Base-by-base conservation (phyloP, 2,113 vertebrate genomes). In the Casuarius casuarius region DNA sequence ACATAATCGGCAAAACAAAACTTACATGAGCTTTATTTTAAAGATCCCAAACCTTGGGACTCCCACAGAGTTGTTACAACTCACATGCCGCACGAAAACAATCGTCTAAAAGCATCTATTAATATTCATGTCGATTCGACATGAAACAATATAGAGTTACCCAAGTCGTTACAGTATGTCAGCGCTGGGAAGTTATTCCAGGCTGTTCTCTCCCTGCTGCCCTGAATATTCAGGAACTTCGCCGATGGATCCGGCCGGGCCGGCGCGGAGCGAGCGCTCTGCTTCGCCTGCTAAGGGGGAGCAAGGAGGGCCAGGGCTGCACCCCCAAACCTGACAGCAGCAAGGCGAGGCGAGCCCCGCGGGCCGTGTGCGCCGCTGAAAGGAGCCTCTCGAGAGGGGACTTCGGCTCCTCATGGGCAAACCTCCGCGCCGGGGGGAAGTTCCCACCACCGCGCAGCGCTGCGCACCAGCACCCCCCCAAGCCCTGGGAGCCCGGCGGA, bases 161-260 rank as follows among this genome's bases (percentile, higher is more conserved):
- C 76, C 48, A 29, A 87, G 90, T 83, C 77, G 89, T 92, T 95
- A 86, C 79, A 84, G 49, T 86, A 92, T 90, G 92, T 71, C 86
- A 95, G 88, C 42, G 40, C 83, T 63, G 78, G 87, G 90, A 91
- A 95, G 89, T 89, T 95, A 85, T 89, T 96, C 88, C 89, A 86
- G 61, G 67, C 81, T 92, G 90, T 80, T 95, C 83, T 96, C 87
- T 89, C 93, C 67, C 86, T 77, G 83, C 80, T 85, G 38, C 79
- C 77, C 92, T 94, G 74, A 94, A 92, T 90, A 96, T 82, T 92
- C 79, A 89, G 84, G 87, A 81, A 85, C 89, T 83, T 74, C 78
- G 74, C 28, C 38, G 38, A 38, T 38, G 38, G 38, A 38, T 38
- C 38, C 38, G 38, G 38, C 38, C 38, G 38, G 81, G 86, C 84